Base-by-base conservation (phyloP, 2,888 invertebrate species). In the Bellardia bayeri region DNA sequence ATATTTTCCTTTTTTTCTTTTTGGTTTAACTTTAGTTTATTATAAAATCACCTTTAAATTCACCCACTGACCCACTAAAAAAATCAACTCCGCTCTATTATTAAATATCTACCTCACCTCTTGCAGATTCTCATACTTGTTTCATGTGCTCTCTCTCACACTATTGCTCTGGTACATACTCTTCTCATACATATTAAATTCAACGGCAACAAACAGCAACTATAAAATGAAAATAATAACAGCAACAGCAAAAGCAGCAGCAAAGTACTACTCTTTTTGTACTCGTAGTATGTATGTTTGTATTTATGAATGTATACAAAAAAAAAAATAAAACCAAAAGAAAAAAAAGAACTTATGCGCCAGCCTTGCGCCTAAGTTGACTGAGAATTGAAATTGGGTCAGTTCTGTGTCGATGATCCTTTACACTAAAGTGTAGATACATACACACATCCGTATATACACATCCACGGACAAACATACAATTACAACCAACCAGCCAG, bases 351-450 rank as follows among this genome's bases (percentile, higher is more conserved):
- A 74, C 51, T 79, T 85, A 51, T 82, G 69, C 85, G 87, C 85
- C 87, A 87, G 85, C 87, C 84, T 88, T 88, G 88, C 86, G 93
- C 92, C 92, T 91, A 92, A 91, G 91, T 91, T 91, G 90, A 91
- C 91, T 90, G 91, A 90, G 89, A 87, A 85, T 61, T 90, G 91
- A 93, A 94, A 93, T 93, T 94, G 93, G 93, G 94, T 93, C 94
- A 93, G 92, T 92, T 92, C 91, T 92, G 93, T 94, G 93, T 93
- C 93, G 93, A 93, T 93, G 93, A 93, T 93, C 93, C 93, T 92
- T 93, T 92, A 90, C 89, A 90, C 89, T 90, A 63, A 85, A 85
- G 82, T 82, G 37, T 81, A 78, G 90, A 82, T 76, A 82, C 33
- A 88, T 49, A 37, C 63, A 54, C 13, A 71, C 14, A 64, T 4